A percentile compares a stretch with the other conserved stretches of the same genome.
Conservation (phyloP, 2,113 vertebrate species). For the Puffinus mauretanicus region DNA sequence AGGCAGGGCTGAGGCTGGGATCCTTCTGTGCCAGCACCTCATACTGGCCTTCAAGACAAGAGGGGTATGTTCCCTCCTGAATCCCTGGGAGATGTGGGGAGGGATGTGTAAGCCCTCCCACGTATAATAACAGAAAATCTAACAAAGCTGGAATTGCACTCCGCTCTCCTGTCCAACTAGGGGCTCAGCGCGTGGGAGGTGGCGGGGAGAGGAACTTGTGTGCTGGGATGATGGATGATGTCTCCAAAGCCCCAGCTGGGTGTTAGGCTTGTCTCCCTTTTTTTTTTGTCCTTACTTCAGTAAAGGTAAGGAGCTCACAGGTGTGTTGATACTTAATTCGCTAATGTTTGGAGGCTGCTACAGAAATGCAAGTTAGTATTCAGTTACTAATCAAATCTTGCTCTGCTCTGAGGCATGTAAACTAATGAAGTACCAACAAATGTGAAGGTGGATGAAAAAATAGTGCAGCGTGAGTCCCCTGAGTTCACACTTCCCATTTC, state of each 20-base stretch:
- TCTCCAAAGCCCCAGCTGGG: background rate
- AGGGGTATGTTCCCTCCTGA: background rate
- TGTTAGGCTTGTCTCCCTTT: background rate
- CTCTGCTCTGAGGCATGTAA: background rate
- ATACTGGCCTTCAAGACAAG: background rate
- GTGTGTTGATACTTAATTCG: background rate
- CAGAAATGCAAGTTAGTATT: background rate
- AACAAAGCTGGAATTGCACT: background rate
- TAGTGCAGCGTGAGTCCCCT: background rate
- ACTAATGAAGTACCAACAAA: background rate
- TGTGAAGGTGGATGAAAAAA: background rate
- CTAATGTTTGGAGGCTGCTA: background rate
- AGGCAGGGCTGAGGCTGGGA: background rate
- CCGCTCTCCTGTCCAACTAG: background rate
- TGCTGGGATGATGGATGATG: background rate
- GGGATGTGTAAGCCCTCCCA: background rate
- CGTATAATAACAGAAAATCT: fast-evolving
- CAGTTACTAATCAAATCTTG: background rate
- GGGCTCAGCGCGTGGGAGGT: background rate
- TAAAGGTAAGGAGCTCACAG: background rate
- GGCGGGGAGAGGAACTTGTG: background rate
- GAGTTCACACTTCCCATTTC: background rate
- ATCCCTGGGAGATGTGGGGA: background rate
- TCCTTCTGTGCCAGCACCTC: background rate
- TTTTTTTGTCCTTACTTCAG: background rate